phyloP scores from a whole-genome alignment of 2,888 invertebrate genomes.

The Anthophora plumipes region DNA sequence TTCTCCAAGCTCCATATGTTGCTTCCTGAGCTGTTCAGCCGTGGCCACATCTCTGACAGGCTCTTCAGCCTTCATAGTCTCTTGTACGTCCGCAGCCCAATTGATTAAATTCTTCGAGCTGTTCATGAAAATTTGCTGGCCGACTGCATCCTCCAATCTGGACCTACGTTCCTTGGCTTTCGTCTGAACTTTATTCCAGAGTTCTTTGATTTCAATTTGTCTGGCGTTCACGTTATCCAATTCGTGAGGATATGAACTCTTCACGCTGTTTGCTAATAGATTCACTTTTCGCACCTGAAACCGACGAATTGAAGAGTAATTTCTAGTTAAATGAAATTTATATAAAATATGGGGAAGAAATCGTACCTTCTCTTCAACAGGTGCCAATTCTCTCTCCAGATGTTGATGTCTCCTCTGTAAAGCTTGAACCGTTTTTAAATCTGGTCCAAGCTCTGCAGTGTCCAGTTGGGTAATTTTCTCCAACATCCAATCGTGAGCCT shows the following conservation, averaged over 20 bases:
- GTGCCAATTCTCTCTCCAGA: slow-evolving; percentile 96
- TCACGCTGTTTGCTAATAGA: slow-evolving; percentile 95
- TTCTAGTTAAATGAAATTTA: neutral
- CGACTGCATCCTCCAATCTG: slow-evolving; percentile 96
- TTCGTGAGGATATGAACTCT: slow-evolving; percentile 96
- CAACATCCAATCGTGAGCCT: slow-evolving; percentile 98
- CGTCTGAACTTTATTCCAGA: slow-evolving; percentile 95
- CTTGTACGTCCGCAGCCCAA: slow-evolving; percentile 93
- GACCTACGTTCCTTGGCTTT: slow-evolving; percentile 94
- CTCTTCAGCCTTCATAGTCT: slow-evolving; percentile 91
- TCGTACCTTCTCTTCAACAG: slow-evolving; percentile 96
- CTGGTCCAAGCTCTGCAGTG: slow-evolving; percentile 91
- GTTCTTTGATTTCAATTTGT: slow-evolving; percentile 93
- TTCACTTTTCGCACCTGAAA: slow-evolving; percentile 88
- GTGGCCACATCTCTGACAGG: slow-evolving; percentile 95
- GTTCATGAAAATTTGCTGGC: slow-evolving; percentile 96
- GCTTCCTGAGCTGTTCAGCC: slow-evolving; percentile 94
- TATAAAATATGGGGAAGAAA: neutral
- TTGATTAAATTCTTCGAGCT: slow-evolving; percentile 92
- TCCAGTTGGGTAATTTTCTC: slow-evolving; percentile 97
- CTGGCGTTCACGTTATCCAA: slow-evolving; percentile 92
- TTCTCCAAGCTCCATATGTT: slow-evolving; percentile 95
- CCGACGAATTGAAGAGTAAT: neutral
- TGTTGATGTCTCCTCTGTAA: slow-evolving; percentile 96
- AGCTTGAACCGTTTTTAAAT: slow-evolving; percentile 96